These are phyloP conservation scores for Trochalopteron elliotii DNA, from an alignment of 2,113 vertebrate genomes.

Conservation along the genomic window DNA sequence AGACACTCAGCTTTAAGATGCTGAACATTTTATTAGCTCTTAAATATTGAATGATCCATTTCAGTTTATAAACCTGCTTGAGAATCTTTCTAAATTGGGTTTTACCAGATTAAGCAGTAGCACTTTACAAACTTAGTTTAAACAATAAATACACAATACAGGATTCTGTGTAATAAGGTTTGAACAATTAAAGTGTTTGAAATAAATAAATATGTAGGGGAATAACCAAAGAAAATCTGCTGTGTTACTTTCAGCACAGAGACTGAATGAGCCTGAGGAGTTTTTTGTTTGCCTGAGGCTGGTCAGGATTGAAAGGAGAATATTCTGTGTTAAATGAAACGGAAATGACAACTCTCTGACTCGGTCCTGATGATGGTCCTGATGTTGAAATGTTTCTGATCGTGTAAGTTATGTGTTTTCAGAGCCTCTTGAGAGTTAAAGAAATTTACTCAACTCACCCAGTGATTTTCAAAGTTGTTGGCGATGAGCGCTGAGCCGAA, in stretches of 20 bases:
- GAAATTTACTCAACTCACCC: constrained; percentile 77
- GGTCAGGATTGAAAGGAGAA: not conserved
- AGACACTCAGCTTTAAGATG: not conserved
- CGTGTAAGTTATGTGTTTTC: not conserved
- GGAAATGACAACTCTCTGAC: not conserved
- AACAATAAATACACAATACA: not conserved
- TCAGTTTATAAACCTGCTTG: not conserved
- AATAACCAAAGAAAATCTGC: not conserved
- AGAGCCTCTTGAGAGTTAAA: not conserved
- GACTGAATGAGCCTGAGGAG: not conserved
- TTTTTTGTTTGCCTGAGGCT: not conserved
- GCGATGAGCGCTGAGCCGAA: constrained; percentile 89
- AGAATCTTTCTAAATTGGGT: not conserved
- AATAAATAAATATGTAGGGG: not conserved
- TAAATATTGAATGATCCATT: not conserved
- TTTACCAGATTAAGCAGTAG: not conserved
- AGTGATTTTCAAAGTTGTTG: constrained; percentile 87
- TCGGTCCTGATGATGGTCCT: not conserved
- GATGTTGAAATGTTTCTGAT: not conserved
- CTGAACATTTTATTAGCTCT: not conserved
- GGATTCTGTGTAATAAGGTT: not conserved
- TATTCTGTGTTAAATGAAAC: not conserved
- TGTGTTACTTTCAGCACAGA: not conserved
- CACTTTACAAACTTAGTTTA: not conserved
- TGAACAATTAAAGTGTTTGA: not conserved